phyloP scores from a whole-genome alignment of 2,113 vertebrate species.

The Tor tambroides region DNA sequence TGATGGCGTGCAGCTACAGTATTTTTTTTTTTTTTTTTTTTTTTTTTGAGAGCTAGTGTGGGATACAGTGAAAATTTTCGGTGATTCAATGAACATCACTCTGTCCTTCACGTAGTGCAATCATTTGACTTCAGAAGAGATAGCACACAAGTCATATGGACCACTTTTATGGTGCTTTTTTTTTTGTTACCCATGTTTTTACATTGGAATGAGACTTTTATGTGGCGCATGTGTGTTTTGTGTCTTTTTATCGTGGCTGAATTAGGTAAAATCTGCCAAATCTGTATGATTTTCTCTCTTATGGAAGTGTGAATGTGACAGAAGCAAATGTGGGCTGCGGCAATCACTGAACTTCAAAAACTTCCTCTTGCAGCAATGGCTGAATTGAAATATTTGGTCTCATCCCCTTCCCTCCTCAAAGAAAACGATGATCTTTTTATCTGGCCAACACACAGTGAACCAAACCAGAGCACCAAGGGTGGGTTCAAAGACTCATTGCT shows the following conservation, averaged over 20 bases:
- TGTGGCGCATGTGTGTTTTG: constrained; percentile 53
- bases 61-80: neutral
- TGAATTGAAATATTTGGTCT: constrained; percentile 62
- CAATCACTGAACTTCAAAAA: too few relatives aligned
- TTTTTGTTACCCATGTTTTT: constrained; percentile 68
- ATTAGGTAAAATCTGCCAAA: constrained; percentile 73
- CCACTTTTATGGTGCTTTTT: neutral
- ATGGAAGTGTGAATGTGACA: neutral
- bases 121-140: neutral
- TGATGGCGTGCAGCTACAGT: neutral
- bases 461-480: constrained; percentile 35
- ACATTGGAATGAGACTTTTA: constrained; percentile 67
- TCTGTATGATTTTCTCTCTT: constrained; percentile 1
- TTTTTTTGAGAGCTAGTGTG: neutral
- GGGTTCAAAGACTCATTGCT: constrained; percentile 45
- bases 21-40: too few relatives aligned
- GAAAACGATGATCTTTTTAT: constrained; percentile 61
- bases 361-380: constrained; percentile 50
- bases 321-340: neutral
- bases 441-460: constrained; percentile 63
- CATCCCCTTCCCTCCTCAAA: constrained; percentile 50
- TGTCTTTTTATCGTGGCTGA: constrained; percentile 69
- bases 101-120: neutral
- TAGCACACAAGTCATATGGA: neutral
- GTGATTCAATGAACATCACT: neutral